Conservation (phyloP, 2,797 vertebrate species). For the Lithobates pipiens region DNA sequence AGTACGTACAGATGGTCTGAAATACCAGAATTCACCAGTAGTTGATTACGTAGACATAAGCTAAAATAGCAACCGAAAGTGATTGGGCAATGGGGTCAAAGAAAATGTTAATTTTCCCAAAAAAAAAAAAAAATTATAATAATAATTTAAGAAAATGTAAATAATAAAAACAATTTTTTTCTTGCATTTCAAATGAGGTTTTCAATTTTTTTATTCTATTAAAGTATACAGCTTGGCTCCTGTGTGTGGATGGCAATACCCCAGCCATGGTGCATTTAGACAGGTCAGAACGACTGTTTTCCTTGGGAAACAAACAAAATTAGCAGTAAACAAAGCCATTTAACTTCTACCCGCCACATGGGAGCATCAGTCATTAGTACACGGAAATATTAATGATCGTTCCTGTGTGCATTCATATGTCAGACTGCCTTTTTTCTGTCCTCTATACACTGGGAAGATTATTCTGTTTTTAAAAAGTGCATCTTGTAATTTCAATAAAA, state of each 20-base stretch:
- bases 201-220: conserved; percentile 2
- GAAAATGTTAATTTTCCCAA: not conserved
- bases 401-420: conserved; percentile 51
- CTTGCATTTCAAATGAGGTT: not conserved
- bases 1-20: not conserved
- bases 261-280: conserved; percentile 32
- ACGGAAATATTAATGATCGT: conserved; percentile 59
- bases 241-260: conserved; percentile 13
- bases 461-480: conserved; percentile 32
- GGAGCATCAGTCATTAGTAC: conserved; percentile 62
- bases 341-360: conserved; percentile 34
- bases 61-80: not conserved
- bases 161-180: no score
- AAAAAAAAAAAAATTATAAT: not conserved
- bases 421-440: conserved; percentile 58
- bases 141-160: no score
- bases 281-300: conserved; percentile 49
- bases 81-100: no score
- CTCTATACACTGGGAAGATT: conserved; percentile 64
- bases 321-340: conserved; percentile 62
- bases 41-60: not conserved
- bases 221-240: conserved; percentile 25
- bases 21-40: not conserved
- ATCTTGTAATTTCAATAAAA: conserved; percentile 74
- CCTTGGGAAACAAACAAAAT: conserved; percentile 56